Base-by-base conservation (phyloP, 2,888 invertebrate species). In the Chromoteleia sp. region DNA sequence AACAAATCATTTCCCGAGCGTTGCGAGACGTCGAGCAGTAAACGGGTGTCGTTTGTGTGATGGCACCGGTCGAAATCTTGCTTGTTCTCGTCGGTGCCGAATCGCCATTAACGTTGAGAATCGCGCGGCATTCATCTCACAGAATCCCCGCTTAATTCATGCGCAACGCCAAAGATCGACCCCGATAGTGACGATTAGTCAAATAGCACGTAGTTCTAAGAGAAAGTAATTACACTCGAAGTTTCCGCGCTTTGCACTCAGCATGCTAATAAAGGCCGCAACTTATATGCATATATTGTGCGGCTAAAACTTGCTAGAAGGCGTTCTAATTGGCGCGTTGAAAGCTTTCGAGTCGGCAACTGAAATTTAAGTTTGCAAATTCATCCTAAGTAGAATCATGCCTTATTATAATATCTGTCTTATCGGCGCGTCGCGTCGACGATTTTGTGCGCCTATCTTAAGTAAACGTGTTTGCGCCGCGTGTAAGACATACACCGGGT, bases 281-380 rank as follows among this genome's bases (percentile, higher is more conserved):
- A 71, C 79, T 81, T 81, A 81, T 76, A 83, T 74, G 79, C 76
- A 76, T 79, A 76, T 73, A 74, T 81, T 77, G 79, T 76, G 65
- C 78, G 73, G 68, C 78, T 76, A 71, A 79, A 82, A 79, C 81
- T 83, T 67, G 54, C 48, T 56, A 63, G 74, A 68, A 81, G 67
- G 71, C 70, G 71, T 39, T 80, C 73, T 83, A 83, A 83, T 83
- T 83, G 83, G 79, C 59, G 79, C 76, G 74, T 50, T 81, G 79
- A 83, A 81, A 82, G 83, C 83, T 78, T 82, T 74, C 56, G 73
- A 73, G 79, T 81, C 79, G 50, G 43, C 61, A 83, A 84, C 84
- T 84, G 71, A 85, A 85, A 85, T 84, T 83, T 83, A 86, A 86
- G 85, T 86, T 86, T 83, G 80, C 77, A 79, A 84, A 86, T 86